These are phyloP conservation scores for Eugnorisma glareosa DNA, from an alignment of 2,888 invertebrate genomes.

Conservation along the genomic window DNA sequence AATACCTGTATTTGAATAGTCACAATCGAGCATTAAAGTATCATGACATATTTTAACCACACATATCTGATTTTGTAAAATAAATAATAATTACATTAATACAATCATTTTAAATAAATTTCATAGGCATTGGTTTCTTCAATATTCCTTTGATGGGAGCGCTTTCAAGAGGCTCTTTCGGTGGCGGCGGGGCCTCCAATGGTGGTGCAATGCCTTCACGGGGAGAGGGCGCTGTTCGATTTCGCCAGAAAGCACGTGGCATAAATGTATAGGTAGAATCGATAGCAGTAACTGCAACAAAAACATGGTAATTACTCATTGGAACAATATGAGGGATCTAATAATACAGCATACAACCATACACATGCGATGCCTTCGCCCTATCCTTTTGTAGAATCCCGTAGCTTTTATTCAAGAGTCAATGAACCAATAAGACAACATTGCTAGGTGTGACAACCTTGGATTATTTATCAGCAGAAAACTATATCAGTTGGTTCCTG, in stretches of 20 bases:
- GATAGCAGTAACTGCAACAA: constrained; percentile 79
- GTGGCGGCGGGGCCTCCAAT: constrained; percentile 76
- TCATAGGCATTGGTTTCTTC: constrained; percentile 88
- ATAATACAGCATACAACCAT: not conserved
- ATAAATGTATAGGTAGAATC: constrained; percentile 83
- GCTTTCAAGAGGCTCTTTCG: constrained; percentile 71
- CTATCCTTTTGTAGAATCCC: not conserved
- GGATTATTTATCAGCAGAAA: not conserved
- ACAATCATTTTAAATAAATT: constrained; percentile 78
- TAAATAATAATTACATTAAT: constrained; percentile 28
- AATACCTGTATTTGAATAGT: not conserved
- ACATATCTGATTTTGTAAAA: constrained; percentile 40
- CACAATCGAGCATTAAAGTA: not conserved
- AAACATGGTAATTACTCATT: constrained; percentile 4
- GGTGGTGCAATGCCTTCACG: constrained; percentile 72
- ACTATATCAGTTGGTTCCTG: not conserved
- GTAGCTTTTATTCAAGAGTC: no score
- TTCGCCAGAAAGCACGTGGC: constrained; percentile 80
- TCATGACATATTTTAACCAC: constrained; percentile 28
- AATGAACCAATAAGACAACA: not conserved
- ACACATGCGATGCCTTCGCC: not conserved
- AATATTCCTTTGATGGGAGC: constrained; percentile 84
- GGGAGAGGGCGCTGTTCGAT: constrained; percentile 69
- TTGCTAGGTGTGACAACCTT: not conserved
- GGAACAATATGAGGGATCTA: not conserved